A percentile compares a stretch with the other conserved stretches of the same genome.
Conservation (phyloP, 2,113 vertebrate genomes). For the Equus quagga region DNA sequence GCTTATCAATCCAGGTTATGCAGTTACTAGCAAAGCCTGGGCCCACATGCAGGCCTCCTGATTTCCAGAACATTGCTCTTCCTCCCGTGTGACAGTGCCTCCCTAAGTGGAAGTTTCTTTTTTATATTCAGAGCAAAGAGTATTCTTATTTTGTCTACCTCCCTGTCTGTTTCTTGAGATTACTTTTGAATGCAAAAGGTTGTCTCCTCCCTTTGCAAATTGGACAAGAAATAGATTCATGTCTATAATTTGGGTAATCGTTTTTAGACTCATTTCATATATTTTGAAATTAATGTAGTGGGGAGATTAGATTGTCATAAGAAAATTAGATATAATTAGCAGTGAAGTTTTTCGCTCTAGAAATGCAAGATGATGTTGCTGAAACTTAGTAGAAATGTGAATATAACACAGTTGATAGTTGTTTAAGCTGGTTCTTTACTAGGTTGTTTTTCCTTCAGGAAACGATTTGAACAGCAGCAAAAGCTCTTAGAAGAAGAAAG, state of each 20-base stretch:
- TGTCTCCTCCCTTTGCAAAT: conserved; percentile 30
- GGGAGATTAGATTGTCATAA: neutral
- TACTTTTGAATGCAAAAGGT: neutral
- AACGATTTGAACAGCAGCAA: conserved; percentile 97
- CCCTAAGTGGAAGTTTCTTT: neutral
- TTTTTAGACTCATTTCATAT: conserved; percentile 31
- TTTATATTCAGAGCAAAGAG: neutral
- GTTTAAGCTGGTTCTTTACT: conserved; percentile 17
- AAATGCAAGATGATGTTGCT: neutral
- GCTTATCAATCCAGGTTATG: neutral
- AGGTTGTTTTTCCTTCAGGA: conserved; percentile 81
- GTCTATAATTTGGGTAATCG: conserved; percentile 20
- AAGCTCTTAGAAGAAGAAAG: conserved; percentile 98
- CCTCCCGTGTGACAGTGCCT: neutral
- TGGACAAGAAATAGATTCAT: conserved; percentile 19
- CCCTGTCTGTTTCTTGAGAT: neutral
- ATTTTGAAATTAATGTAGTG: conserved; percentile 45
- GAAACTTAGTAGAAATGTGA: conserved; percentile 20
- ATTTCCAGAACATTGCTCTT: neutral
- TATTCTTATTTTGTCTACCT: neutral
- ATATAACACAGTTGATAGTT: neutral
- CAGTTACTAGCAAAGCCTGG: neutral
- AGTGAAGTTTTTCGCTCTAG: conserved; percentile 37
- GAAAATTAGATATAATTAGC: conserved; percentile 38
- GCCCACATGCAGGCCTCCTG: neutral